phyloP scores from a whole-genome alignment of 53 echinoderm and acorn worm genomes.

The Actinopyga echinites region DNA sequence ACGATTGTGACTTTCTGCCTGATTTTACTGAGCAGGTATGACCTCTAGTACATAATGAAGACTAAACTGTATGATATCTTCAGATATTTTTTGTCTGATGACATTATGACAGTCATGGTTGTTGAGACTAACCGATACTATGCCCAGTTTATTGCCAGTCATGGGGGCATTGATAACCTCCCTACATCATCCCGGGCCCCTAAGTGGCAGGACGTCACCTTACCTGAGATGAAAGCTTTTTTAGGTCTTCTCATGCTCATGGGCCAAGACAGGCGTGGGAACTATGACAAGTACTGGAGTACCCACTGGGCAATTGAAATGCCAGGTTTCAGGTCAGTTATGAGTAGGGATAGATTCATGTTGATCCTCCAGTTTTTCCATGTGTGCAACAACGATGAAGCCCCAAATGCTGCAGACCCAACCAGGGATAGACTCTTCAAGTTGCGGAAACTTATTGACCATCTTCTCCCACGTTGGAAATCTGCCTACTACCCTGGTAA shows the following conservation, averaged over 20 bases:
- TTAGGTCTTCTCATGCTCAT: neutral
- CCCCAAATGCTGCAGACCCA: neutral
- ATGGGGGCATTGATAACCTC: conserved; percentile 22
- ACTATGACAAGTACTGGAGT: neutral
- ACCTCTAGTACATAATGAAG: neutral
- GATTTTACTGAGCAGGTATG: conserved; percentile 2
- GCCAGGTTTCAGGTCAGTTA: neutral
- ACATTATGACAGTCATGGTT: conserved; percentile 2
- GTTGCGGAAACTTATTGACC: neutral
- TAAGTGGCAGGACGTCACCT: conserved; percentile 7
- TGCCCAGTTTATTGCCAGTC: neutral
- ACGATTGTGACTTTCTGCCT: neutral
- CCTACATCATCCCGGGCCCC: neutral
- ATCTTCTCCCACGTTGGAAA: neutral
- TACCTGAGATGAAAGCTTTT: conserved; percentile 19
- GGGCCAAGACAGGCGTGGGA: neutral
- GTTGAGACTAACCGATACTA: conserved; percentile 20
- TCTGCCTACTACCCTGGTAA: neutral
- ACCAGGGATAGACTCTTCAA: conserved; percentile 18
- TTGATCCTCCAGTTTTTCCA: conserved; percentile 1
- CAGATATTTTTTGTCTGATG: conserved; percentile 13
- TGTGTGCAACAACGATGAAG: neutral
- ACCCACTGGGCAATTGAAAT: conserved; percentile 1
- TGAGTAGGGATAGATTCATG: conserved; percentile 27
- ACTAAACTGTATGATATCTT: conserved; percentile 10